A percentile compares a stretch with the other conserved stretches of the same genome.
Conservation (phyloP, 35 echinoderm and acorn worm genomes). For the Anneissia japonica region DNA sequence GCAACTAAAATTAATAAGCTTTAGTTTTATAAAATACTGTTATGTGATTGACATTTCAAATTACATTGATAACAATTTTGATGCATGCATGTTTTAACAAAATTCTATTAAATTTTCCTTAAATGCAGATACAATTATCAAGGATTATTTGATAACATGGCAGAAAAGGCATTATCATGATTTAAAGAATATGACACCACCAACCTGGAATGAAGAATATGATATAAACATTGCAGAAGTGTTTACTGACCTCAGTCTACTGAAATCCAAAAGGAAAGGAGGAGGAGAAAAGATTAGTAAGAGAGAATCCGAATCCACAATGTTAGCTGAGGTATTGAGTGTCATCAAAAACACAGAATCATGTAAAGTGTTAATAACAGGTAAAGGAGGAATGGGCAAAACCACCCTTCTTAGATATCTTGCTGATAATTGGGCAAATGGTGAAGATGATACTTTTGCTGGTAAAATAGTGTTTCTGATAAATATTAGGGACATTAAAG, state of each 20-base stretch:
- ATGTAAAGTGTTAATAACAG: background rate
- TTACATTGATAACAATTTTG: too few species aligned
- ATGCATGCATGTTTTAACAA: too few species aligned
- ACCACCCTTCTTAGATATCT: background rate
- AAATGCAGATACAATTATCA: too few species aligned
- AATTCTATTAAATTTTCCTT: too few species aligned
- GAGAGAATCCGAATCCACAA: background rate
- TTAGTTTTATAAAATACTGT: too few species aligned
- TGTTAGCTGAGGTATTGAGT: background rate
- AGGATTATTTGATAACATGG: too few species aligned
- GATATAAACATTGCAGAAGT: background rate
- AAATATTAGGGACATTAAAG: background rate
- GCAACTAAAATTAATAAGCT: too few species aligned
- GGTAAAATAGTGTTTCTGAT: background rate
- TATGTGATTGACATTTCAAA: too few species aligned
- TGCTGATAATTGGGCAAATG: background rate
- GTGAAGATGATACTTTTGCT: background rate
- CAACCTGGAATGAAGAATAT: background rate
- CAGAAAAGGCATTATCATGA: too few species aligned
- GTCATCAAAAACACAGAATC: background rate
- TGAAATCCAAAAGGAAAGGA: too few species aligned
- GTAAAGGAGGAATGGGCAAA: background rate
- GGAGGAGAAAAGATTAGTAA: background rate
- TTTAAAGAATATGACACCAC: too few species aligned
- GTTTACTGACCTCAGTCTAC: background rate